Conservation (phyloP, 2,113 vertebrate species). For the Dipodomys ordii region DNA sequence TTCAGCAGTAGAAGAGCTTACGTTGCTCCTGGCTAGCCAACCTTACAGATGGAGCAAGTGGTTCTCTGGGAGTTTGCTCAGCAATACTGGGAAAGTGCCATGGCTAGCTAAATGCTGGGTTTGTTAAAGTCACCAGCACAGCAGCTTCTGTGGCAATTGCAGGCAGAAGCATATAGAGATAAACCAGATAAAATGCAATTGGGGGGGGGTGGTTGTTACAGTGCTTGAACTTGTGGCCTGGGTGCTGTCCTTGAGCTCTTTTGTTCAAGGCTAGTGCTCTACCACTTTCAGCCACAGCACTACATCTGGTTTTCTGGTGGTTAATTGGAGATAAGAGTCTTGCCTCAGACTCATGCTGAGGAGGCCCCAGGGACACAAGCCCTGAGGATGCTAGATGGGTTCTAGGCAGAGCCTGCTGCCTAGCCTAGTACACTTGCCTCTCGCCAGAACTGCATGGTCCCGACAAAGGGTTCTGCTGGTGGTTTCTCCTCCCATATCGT, state of each 20-base stretch:
- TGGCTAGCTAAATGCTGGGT: neutral
- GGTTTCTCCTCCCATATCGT: slow-evolving; percentile 74
- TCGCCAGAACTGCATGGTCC: slow-evolving; percentile 59
- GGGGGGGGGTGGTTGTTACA: no score
- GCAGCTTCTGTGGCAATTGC: neutral
- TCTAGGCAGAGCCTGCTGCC: neutral
- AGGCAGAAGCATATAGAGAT: neutral
- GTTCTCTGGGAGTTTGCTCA: neutral
- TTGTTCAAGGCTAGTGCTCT: neutral
- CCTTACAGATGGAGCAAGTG: neutral
- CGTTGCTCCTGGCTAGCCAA: neutral
- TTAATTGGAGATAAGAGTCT: no score
- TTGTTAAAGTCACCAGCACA: neutral
- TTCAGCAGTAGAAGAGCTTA: slow-evolving; percentile 14
- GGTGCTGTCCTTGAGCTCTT: no score
- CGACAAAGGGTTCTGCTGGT: slow-evolving; percentile 51
- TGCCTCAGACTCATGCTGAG: neutral
- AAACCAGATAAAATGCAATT: neutral
- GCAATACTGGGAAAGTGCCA: neutral
- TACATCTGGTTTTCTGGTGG: no score
- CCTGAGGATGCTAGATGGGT: fast-evolving
- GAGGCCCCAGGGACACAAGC: fast-evolving
- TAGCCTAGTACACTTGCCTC: slow-evolving; percentile 82
- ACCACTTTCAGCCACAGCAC: no score
- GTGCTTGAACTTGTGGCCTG: no score